Base-by-base conservation (phyloP, 1,140 invertebrate genomes). In the Schlechtendalia chinensis region DNA sequence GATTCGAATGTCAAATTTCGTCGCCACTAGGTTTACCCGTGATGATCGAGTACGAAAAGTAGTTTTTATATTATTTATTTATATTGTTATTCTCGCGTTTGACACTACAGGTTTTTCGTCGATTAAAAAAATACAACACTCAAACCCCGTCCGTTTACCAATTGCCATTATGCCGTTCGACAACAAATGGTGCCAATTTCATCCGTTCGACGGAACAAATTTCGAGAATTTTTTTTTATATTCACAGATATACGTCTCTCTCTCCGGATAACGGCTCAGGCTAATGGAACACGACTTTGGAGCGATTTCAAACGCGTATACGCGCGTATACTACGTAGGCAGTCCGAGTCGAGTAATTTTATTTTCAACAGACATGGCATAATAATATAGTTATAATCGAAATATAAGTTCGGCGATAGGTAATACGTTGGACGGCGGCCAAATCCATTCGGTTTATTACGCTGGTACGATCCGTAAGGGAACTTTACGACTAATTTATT, bases 381-480 rank as follows among this genome's bases (percentile, higher is more conserved):
- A 39, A 39, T 39, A 39, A 39, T 8, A 69, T 47, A 69, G n/a
- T 69, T 27, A n/a, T n/a, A 50, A 69, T 27, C 45, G 67, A 47
- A 69, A 47, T 47, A 50, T 69, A 27, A 11, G 12, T 8, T 8
- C 3, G 3, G 8, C 14, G 22, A 69, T 27, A 69, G 6, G 22
- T 69, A 50, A 50, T 50, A 50, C 14, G 47, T 24, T 69, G 22
- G 22, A 69, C 24, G 3, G 24, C 8, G 22, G 67, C 67, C 45
- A 69, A 69, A 24, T 69, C 22, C 22, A 50, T 50, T 69, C 14
- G 22, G 45, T 69, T 69, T 69, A 24, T 50, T 19, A 39, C 8
- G 45, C 24, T 50, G 27, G n/a, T 69, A 47, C 14, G 16, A 69
- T 69, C n/a, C 65, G 47, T 69, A 69, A 69, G 65, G 65, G 39